Base-by-base conservation (phyloP, 2,113 vertebrate genomes). In the Coptodon rendalli region DNA sequence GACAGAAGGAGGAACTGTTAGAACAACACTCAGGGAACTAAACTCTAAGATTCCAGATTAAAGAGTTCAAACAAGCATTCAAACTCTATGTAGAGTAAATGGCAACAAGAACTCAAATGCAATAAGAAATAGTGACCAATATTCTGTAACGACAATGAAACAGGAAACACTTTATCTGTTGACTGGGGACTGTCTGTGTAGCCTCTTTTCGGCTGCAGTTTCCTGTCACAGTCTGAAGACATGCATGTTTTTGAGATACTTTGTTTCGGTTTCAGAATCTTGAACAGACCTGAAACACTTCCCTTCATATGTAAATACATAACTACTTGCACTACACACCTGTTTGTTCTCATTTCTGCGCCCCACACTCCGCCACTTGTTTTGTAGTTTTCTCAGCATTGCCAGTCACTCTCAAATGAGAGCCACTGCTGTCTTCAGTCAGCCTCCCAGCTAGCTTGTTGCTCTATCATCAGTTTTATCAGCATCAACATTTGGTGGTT, bases 81-180 rank as follows among this genome's bases (percentile, higher is more conserved):
- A 61, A 61, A 63, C 9, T 36, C 59, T 6, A 36, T 24, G 36
- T 14, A 68, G n/a, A 40, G 36, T 68, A 40, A 68, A 22, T 22
- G 17, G 63, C 36, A 68, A 68, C 63, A 68, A 24, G 11, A 68
- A 22, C 36, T 68, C 59, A 63, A 63, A 63, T 63, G 16, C 31
- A 63, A 63, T 6, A 34, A 63, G 29, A 63, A 63, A 3, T 63
- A 40, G 34, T 40, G 36, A 13, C n/a, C 63, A 68, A 22, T 38
- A 68, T 68, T 38, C 34, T 22, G 34, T 2, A 22, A 14, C 2
- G 2, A 22, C 34, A 68, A 40, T 22, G 34, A 38, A 68, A 13
- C 63, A 22, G 36, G 19, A 68, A 34, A 61, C 57, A 0, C 63
- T 68, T 22, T 8, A 40, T 22, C 63, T 71, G 12, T 40, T 40